Evolutionary conservation across 1,140 invertebrate genomes (phyloP), one percentile per base, ranked within the genome.

Genomic region (Drosophila repleta): DNA sequence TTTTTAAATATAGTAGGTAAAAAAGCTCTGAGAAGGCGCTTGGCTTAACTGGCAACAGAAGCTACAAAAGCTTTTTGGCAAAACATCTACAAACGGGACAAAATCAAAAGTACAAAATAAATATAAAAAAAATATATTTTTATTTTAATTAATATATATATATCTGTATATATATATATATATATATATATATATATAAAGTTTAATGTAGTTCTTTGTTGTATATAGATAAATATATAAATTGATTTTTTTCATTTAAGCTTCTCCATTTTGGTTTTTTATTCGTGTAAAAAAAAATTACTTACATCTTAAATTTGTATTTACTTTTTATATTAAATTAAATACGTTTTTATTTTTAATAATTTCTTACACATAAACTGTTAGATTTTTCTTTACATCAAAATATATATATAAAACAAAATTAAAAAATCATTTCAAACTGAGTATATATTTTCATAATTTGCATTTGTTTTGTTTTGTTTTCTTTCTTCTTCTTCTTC

Each of bases 11-110:
- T 69, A 61, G 48, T 69, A 72, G 78, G 74, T 82, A 82, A 76
- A 87, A 85, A 85, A 85, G 81, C 81, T 85, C 82, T 87, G 83
- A 77, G 74, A 85, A 87, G 81, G 81, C 77, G 77, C 75, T 78
- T 80, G 75, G 46, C 71, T 78, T 80, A 80, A 80, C 71, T 80
- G 71, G 77, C 81, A 85, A 85, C 82, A 87, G 58, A 85, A 82
- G 82, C 82, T 78, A 85, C 66, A 85, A 66, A 83, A 85, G 83
- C 82, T 82, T 84, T 84, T 73, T 72, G 63, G 69, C 69, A 67
- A 35, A 72, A 67, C 48, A 53, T 67, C 58, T 63, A 74, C 37
- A 74, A 74, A 26, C 26, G 58, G 46, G 46, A 52, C 8, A 13
- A 58, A 65, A n/a, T 26, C 5, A 71, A 32, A 20, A 57, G 11